Conservation (phyloP, 2,113 vertebrate genomes). For the Chloroceryle aenea region DNA sequence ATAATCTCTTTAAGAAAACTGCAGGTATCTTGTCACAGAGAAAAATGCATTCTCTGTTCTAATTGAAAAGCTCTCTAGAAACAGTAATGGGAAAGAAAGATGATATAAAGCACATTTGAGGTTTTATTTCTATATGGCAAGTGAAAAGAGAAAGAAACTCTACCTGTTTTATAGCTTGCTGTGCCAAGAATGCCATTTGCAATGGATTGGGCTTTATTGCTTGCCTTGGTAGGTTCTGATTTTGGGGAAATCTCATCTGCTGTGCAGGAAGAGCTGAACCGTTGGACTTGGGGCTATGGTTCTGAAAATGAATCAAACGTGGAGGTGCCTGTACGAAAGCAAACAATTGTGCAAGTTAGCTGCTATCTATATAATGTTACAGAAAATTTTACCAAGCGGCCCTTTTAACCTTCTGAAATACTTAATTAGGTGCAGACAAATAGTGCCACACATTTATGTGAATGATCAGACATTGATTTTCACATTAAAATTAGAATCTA, state of each 20-base stretch:
- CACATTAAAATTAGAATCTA: not conserved
- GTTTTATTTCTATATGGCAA: not conserved
- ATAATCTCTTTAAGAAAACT: not conserved
- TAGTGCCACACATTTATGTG: not conserved
- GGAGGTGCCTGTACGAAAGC: slow-evolving; percentile 75
- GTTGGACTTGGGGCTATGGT: slow-evolving; percentile 77
- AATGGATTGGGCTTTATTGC: slow-evolving; percentile 73
- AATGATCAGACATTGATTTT: not conserved
- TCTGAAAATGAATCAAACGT: slow-evolving; percentile 82
- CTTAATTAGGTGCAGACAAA: not conserved
- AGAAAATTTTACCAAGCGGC: not conserved
- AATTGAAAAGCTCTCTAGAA: not conserved
- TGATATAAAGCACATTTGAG: not conserved
- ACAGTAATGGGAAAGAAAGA: not conserved
- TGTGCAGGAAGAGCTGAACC: slow-evolving; percentile 74
- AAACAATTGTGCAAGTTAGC: not conserved
- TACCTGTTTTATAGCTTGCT: slow-evolving; percentile 85
- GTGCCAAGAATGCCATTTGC: slow-evolving; percentile 81
- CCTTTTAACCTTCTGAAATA: not conserved
- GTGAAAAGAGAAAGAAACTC: not conserved
- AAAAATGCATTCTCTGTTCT: not conserved
- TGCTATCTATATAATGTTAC: not conserved
- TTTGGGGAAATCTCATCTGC: slow-evolving; percentile 76
- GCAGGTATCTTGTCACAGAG: not conserved
- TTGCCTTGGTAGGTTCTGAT: slow-evolving; percentile 70